These are phyloP conservation scores for Euleptes europaea DNA, from an alignment of 2,113 vertebrate species.

Conservation along the genomic window DNA sequence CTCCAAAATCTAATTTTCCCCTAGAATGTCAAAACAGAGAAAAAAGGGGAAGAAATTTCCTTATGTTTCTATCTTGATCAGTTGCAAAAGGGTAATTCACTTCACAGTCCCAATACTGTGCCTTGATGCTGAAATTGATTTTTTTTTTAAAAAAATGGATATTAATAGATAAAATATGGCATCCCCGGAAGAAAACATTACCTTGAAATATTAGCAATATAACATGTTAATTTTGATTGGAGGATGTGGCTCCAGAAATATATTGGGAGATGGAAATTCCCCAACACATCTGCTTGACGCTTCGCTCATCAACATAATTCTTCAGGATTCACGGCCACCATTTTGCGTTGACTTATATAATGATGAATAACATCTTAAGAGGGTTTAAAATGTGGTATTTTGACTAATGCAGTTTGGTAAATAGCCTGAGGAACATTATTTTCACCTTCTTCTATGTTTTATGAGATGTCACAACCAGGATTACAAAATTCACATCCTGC, in stretches of 20 bases:
- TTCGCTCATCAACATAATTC: conserved; percentile 83
- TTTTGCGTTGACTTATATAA: conserved; percentile 83
- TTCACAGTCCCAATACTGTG: conserved; percentile 68
- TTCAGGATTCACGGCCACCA: conserved; percentile 77
- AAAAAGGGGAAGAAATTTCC: background rate
- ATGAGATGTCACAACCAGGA: conserved; percentile 63
- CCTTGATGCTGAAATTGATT: conserved; percentile 80
- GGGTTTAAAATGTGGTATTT: conserved; percentile 82
- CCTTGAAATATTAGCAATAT: conserved; percentile 85
- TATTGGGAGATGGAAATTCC: conserved; percentile 81
- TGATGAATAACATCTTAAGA: conserved; percentile 85
- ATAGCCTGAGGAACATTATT: conserved; percentile 66
- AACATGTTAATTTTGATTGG: conserved; percentile 84
- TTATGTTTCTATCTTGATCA: conserved; percentile 1
- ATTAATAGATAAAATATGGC: conserved; percentile 85
- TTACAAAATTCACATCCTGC: conserved; percentile 17
- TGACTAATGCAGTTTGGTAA: conserved; percentile 82
- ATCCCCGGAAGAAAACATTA: conserved; percentile 83
- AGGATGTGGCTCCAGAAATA: conserved; percentile 75
- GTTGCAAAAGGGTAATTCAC: conserved; percentile 53
- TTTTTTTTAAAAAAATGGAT: conserved; percentile 53
- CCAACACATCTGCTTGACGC: conserved; percentile 78
- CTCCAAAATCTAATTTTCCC: background rate
- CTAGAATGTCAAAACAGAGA: background rate
- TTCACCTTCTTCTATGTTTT: conserved; percentile 61